Evolutionary conservation across 2,113 vertebrate species (phyloP), one percentile per base, ranked within the genome.

Genomic region (Sylvilagus bachmani): DNA sequence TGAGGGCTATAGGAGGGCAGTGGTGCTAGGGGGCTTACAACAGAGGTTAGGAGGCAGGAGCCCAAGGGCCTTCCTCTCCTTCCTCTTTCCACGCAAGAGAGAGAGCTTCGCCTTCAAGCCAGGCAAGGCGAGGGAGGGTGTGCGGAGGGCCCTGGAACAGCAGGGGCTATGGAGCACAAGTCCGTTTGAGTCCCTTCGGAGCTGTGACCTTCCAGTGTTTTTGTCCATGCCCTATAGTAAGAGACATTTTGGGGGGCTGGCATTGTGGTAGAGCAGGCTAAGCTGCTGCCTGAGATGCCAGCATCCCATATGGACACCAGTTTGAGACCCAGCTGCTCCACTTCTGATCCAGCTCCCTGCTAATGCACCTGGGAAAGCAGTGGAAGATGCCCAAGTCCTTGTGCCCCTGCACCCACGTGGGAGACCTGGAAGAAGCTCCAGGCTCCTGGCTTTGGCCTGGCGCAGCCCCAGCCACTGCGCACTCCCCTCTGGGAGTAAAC

Each of bases 1-100:
- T 17, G 94, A 96, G 94, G 90, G 94, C 89, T 84, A 87, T 66
- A 85, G 92, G n/a, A 29, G 69, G 62, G 71, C 53, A n/a, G 62
- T 38, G 90, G 77, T 12, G 14, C 49, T 67, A 78, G 36, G 75
- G 81, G 53, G 79, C 74, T 79, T n/a, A 13, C 6, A 77, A 55
- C 33, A 67, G 85, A 16, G 36, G 9, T 44, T 67, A 49, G 75
- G 77, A 87, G 89, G 29, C 69, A 10, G 1, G 33, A 77, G 79
- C 49, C 71, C 51, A 29, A 38, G 14, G 14, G 51, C 81, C 73
- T 90, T 31, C 10, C 12, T 44, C 29, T 64, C 24, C 53, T 79
- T 6, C 27, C 44, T 9, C 36, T 80, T 69, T 64, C 49, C 25
- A 55, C 1, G 0, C 17, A 17, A 67, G 81, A 53, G 27, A 13